Conservation (phyloP, 2,888 invertebrate genomes). For the Stenotaenia linearis region DNA sequence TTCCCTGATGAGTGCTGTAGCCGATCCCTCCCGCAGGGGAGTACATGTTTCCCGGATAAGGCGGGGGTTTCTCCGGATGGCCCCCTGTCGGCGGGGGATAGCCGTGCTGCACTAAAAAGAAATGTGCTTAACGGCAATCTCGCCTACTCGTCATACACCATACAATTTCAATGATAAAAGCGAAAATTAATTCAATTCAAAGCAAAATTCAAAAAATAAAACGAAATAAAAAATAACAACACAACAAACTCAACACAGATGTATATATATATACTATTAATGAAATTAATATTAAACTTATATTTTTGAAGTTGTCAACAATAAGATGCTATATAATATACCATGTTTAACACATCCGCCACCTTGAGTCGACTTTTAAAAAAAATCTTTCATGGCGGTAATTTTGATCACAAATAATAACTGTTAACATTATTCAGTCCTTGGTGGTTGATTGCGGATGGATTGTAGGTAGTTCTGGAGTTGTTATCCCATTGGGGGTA, state of each 20-base stretch:
- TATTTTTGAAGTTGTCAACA: too few species aligned
- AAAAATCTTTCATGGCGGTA: constrained; percentile 3
- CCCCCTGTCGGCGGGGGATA: constrained; percentile 31
- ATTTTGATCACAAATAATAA: constrained; percentile 14
- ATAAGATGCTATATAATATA: too few species aligned
- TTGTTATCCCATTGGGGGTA: constrained; percentile 7
- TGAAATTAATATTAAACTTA: too few species aligned
- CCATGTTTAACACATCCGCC: constrained; percentile 8
- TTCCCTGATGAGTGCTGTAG: constrained; percentile 65
- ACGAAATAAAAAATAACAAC: neutral
- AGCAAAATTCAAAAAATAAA: neutral
- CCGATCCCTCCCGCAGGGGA: constrained; percentile 81
- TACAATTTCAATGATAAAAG: neutral
- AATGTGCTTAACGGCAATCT: constrained; percentile 24
- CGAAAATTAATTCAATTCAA: neutral
- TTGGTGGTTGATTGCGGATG: constrained; percentile 21
- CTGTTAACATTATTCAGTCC: constrained; percentile 19
- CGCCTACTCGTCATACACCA: neutral
- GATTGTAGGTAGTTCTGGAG: constrained; percentile 17
- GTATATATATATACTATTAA: neutral
- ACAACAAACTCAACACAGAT: neutral
- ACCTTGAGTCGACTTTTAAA: neutral
- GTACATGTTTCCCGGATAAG: constrained; percentile 82
- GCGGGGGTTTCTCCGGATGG: constrained; percentile 37
- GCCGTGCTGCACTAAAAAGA: constrained; percentile 32